Conservation (phyloP, 1,140 invertebrate genomes). For the Tyrophagus putrescentiae region DNA sequence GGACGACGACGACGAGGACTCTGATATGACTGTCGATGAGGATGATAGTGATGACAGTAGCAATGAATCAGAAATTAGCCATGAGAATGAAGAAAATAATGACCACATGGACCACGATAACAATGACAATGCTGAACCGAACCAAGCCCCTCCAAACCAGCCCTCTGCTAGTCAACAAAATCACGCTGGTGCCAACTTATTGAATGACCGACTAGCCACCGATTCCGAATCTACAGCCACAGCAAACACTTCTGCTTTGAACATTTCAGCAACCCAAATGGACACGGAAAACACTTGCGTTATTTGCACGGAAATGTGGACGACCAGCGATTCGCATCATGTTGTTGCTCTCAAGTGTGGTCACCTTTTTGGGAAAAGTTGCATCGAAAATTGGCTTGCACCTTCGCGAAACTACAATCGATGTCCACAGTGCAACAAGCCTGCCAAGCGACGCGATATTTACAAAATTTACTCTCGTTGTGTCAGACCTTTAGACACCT, state of each 20-base stretch:
- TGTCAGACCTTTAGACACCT: constrained; percentile 47
- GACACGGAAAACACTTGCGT: constrained; percentile 41
- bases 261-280: neutral
- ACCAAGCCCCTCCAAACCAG: neutral
- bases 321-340: constrained; percentile 64
- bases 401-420: constrained; percentile 25
- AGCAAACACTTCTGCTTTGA: neutral
- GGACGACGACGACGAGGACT: neutral
- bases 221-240: neutral
- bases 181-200: no score
- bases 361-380: constrained; percentile 70
- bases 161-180: neutral
- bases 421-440: constrained; percentile 76
- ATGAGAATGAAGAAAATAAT: no score
- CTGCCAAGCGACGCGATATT: constrained; percentile 55
- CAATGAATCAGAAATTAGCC: no score
- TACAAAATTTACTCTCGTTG: constrained; percentile 49
- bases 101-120: neutral
- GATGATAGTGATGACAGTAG: no score
- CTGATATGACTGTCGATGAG: neutral
- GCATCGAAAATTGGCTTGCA: constrained; percentile 63
- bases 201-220: neutral
- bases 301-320: constrained; percentile 74
- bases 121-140: neutral
- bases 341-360: constrained; percentile 69